Base-by-base conservation (phyloP, 2,888 invertebrate genomes). In the Drosophila basisetae region DNA sequence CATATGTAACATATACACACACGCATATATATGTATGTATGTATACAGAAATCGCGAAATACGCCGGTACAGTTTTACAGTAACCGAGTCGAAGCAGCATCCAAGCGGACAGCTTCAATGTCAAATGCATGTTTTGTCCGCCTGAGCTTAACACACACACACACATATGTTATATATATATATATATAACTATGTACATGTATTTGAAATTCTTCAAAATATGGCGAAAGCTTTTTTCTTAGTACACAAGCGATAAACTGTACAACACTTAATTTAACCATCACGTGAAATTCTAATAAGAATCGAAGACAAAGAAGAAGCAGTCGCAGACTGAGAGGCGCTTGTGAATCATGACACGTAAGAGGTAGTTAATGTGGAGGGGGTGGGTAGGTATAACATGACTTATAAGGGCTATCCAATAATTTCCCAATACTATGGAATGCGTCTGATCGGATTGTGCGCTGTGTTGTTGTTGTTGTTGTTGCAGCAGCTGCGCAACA, bases 401-500 rank as follows among this genome's bases (percentile, higher is more conserved):
- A 25, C 47, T 16, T 47, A 4, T 25, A 47, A 30, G 54, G 58
- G 72, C 70, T 68, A 69, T 65, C 56, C 62, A 78, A 41, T 31
- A 62, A 59, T 47, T 33, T 43, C 10, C 54, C 43, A 58, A 49
- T 9, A 41, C 5, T 31, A 54, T 43, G 61, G 75, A 70, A 66
- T 68, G 55, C 35, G 66, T 52, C 65, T 60, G 60, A 60, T 74
- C 62, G 55, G 69, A 69, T 74, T 73, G 63, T 79, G 83, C 82
- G 58, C n/a, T 30, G n/a, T 30, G 37, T 18, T 55, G 25, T 16
- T 37, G 35, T 54, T 33, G 53, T 11, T 31, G 61, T 55, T 76
- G 64, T 43, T 58, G 67, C 59, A 74, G 85, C 84, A 85, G 84
- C 89, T 90, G 84, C 89, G 83, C 78, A 82, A 78, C 68, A 74